Conservation (phyloP, 2,888 invertebrate genomes). For the Hydrotaea cyrtoneurina region DNA sequence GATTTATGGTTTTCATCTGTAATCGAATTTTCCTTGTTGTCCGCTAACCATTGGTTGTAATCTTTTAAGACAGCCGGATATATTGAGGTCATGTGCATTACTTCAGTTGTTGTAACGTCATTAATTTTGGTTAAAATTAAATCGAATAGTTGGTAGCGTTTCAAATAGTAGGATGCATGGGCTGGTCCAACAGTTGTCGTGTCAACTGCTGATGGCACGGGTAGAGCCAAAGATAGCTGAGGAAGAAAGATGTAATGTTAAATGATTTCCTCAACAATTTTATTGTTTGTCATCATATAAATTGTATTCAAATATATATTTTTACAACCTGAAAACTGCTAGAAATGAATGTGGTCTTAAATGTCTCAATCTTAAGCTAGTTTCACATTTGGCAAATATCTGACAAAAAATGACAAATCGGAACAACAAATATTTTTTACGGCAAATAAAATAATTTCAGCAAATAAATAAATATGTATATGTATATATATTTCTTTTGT, state of each 20-base stretch:
- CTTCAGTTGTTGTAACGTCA: not conserved
- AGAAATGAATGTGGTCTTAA: too few relatives aligned
- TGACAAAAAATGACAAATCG: too few relatives aligned
- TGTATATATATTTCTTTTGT: too few relatives aligned
- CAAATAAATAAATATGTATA: too few relatives aligned
- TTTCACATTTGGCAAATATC: too few relatives aligned
- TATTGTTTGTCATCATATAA: too few relatives aligned
- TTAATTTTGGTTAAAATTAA: not conserved
- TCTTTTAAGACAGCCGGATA: not conserved
- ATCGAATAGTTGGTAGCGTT: constrained; percentile 13
- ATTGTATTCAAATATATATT: too few relatives aligned
- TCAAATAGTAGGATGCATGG: not conserved
- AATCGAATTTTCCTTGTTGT: not conserved
- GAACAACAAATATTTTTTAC: too few relatives aligned
- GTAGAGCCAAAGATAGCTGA: not conserved
- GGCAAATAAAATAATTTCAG: too few relatives aligned
- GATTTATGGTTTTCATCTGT: not conserved
- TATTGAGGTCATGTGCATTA: not conserved
- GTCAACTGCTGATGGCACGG: not conserved
- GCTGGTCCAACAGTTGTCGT: not conserved
- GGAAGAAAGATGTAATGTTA: not conserved
- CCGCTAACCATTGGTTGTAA: not conserved
- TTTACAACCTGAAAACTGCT: too few relatives aligned
- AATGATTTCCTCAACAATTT: too few relatives aligned
- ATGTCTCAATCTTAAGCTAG: too few relatives aligned